Evolutionary conservation across 2,797 vertebrate species (phyloP).

Genomic region (Sebastiscus tertius): DNA sequence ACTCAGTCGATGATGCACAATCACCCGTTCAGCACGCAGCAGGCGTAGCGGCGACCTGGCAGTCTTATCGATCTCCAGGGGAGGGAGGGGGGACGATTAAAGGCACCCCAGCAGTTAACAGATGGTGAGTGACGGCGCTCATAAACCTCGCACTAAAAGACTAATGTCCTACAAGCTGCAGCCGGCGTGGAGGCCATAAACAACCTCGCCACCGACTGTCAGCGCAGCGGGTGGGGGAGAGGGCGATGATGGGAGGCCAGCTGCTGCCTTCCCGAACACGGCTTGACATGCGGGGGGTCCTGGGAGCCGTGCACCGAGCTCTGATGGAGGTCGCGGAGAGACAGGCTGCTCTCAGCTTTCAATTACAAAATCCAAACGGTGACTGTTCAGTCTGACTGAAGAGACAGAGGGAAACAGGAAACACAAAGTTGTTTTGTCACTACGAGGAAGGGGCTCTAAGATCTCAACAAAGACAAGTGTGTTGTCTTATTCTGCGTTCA

Average conservation of each 20-base stretch:
- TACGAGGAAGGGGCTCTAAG: neutral
- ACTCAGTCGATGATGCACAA: constrained; percentile 62
- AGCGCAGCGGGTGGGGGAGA: constrained; percentile 1
- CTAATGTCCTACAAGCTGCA: constrained; percentile 65
- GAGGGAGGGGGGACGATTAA: constrained; percentile 22
- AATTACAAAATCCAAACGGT: constrained; percentile 36
- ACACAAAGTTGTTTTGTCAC: neutral
- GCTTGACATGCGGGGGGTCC: constrained; percentile 23
- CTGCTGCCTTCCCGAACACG: constrained; percentile 28
- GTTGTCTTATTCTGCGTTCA: neutral
- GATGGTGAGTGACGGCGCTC: constrained; percentile 64
- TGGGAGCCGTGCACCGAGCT: neutral
- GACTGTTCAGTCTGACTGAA: neutral
- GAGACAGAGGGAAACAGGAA: neutral
- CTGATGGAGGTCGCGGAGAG: constrained; percentile 43
- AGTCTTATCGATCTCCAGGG: constrained; percentile 52
- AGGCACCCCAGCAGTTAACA: constrained; percentile 49
- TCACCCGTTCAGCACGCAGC: constrained; percentile 30
- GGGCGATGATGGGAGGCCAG: constrained; percentile 37
- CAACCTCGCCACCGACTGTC: constrained; percentile 38
- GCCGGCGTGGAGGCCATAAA: constrained; percentile 40
- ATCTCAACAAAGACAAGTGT: neutral
- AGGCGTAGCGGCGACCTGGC: constrained; percentile 33
- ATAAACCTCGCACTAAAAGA: constrained; percentile 61
- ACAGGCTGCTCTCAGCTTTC: constrained; percentile 14